A percentile compares a stretch with the other conserved stretches of the same genome.
These are phyloP conservation scores for Procambarus virginalis DNA, from an alignment of 1,140 invertebrate genomes.

Conservation along the genomic window DNA sequence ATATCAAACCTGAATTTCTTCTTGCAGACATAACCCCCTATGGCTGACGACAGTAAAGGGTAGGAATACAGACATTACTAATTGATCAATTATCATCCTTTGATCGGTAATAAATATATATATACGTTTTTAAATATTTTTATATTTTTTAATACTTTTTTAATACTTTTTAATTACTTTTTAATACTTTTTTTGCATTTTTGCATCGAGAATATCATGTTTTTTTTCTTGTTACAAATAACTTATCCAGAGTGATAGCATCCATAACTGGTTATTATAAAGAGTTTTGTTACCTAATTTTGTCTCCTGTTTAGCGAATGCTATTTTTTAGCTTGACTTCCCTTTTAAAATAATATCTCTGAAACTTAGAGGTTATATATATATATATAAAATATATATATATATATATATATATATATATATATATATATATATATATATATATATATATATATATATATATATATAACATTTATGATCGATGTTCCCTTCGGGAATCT, in stretches of 20 bases:
- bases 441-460: too few species aligned
- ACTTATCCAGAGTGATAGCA: background rate
- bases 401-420: slow-evolving; percentile 11
- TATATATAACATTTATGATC: too few species aligned
- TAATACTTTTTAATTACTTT: too few species aligned
- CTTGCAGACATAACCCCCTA: slow-evolving; percentile 9
- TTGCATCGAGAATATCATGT: background rate
- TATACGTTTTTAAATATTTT: background rate
- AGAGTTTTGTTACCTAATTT: background rate
- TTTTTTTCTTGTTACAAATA: background rate
- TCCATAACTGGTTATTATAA: background rate
- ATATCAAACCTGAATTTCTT: background rate
- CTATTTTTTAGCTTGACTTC: background rate
- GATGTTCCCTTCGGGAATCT: too few species aligned
- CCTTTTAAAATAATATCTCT: background rate
- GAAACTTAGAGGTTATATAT: background rate
- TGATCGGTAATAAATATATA: slow-evolving; percentile 1
- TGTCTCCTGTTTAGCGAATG: background rate
- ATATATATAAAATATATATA: slow-evolving; percentile 8
- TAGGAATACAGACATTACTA: background rate
- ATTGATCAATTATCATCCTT: background rate
- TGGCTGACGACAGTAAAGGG: slow-evolving; percentile 10
- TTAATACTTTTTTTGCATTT: background rate
- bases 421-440: slow-evolving; percentile 3
- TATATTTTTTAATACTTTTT: too few species aligned